phyloP scores from a whole-genome alignment of 2,113 vertebrate genomes.

The Terrapene triunguis region DNA sequence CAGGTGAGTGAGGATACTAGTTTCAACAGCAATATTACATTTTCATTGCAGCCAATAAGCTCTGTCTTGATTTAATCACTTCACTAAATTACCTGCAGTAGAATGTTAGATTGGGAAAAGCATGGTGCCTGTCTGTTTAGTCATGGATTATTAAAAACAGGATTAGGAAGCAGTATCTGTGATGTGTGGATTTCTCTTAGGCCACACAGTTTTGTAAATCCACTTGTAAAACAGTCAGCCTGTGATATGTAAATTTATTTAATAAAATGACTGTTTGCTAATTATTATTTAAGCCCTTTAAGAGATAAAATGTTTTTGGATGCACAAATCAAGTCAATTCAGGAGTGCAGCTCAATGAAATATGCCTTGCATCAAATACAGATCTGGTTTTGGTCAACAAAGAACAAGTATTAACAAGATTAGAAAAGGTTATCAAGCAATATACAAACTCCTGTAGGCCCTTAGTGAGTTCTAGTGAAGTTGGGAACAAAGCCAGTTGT shows the following conservation, averaged over 20 bases:
- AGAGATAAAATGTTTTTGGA: constrained; percentile 6
- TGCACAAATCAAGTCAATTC: not conserved
- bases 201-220: not conserved
- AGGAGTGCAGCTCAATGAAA: not conserved
- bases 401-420: not conserved
- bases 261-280: not conserved
- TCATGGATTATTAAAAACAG: not conserved
- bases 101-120: not conserved
- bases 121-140: not conserved
- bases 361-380: not conserved
- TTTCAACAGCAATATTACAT: not conserved
- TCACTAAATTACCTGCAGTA: not conserved
- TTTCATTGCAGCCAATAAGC: not conserved
- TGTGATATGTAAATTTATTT: not conserved
- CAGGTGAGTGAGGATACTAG: not conserved
- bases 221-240: not conserved
- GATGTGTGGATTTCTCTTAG: not conserved
- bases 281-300: not conserved
- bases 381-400: not conserved
- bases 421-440: not conserved
- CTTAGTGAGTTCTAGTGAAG: not conserved
- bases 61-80: not conserved
- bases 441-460: not conserved
- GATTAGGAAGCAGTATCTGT: not conserved
- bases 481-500: constrained; percentile 24